phyloP scores from a whole-genome alignment of 2,797 vertebrate genomes.

The Xiphophorus birchmanni region DNA sequence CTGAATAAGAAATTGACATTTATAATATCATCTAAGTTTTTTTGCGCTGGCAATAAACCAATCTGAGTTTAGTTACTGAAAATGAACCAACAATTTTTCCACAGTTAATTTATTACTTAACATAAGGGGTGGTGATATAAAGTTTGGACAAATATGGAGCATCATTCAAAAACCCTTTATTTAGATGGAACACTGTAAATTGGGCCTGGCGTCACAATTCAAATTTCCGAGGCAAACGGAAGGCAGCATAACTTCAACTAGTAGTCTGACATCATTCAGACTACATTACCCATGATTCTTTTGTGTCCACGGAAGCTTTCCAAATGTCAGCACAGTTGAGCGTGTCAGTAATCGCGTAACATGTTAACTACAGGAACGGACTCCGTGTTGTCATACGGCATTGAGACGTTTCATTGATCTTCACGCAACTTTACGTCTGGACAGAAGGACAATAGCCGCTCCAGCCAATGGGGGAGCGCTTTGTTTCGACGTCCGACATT shows the following conservation, averaged over 20 bases:
- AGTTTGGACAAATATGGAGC: neutral
- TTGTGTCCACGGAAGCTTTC: neutral
- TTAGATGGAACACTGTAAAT: neutral
- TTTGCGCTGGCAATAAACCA: neutral
- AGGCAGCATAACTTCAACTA: neutral
- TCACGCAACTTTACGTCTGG: neutral
- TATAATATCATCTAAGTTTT: neutral
- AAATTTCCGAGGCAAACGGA: neutral
- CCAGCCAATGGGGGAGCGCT: conserved; percentile 69
- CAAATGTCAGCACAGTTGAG: neutral
- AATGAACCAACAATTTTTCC: neutral
- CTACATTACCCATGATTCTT: conserved; percentile 77
- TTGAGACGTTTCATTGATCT: neutral
- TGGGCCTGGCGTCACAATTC: neutral
- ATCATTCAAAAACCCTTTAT: neutral
- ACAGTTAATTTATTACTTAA: neutral
- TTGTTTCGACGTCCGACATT: conserved; percentile 66
- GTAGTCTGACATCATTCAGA: conserved; percentile 10
- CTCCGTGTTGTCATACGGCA: neutral
- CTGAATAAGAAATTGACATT: neutral
- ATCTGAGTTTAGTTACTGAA: neutral
- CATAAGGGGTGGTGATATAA: neutral
- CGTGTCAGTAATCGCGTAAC: neutral
- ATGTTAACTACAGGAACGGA: neutral
- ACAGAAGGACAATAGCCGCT: conserved; percentile 26